These are phyloP conservation scores for Penaeus japonicus DNA, from an alignment of 1,140 invertebrate genomes.

Conservation along the genomic window DNA sequence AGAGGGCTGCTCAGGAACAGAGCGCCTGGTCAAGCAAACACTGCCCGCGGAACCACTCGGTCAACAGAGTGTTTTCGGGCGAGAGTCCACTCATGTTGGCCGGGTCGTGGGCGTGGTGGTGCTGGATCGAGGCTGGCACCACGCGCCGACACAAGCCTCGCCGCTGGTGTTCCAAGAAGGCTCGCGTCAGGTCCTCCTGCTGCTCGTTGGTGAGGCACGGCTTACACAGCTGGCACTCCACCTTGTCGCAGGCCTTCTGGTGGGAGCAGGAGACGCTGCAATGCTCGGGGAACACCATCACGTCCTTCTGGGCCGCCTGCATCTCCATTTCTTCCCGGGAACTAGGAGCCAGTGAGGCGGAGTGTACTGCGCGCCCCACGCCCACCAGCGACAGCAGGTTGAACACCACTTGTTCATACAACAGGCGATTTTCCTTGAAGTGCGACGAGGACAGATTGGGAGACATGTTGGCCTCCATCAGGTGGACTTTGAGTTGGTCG, in stretches of 20 bases:
- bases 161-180: constrained; percentile 82
- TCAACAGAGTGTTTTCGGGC: constrained; percentile 74
- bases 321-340: constrained; percentile 70
- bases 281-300: constrained; percentile 77
- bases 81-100: constrained; percentile 67
- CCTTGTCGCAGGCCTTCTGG: constrained; percentile 70
- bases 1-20: constrained; percentile 67
- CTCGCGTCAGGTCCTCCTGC: constrained; percentile 70
- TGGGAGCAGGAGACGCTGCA: constrained; percentile 72
- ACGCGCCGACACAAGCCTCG: constrained; percentile 80
- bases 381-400: constrained; percentile 77
- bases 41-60: constrained; percentile 84
- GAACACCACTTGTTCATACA: constrained; percentile 94
- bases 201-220: constrained; percentile 76
- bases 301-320: constrained; percentile 80
- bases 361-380: constrained; percentile 64
- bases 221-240: constrained; percentile 82
- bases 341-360: constrained; percentile 27
- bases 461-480: constrained; percentile 98
- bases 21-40: constrained; percentile 77
- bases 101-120: constrained; percentile 61
- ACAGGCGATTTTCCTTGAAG: constrained; percentile 82
- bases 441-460: constrained; percentile 95
- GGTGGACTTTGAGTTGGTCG: constrained; percentile 83
- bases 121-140: constrained; percentile 73